Evolutionary conservation across 2,797 vertebrate genomes (phyloP), one percentile per base, ranked within the genome.

Genomic region (Hozukius guyotensis): DNA sequence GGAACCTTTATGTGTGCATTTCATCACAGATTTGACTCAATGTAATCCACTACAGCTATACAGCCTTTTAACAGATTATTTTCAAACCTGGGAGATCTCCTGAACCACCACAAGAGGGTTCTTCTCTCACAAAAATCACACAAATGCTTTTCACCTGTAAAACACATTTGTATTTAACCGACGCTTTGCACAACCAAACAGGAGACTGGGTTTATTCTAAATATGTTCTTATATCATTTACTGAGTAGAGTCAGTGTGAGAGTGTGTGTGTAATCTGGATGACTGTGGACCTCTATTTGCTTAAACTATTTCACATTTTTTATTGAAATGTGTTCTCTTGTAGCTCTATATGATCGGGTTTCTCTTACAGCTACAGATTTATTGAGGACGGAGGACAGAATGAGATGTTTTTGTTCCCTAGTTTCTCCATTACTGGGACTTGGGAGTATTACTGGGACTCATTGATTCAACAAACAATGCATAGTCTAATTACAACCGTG

Each of bases 391-490:
- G 27, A 70, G 18, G 25, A 75, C 71, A 72, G 67, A 59, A 52
- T 59, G 59, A 76, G 12, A 56, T 18, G 61, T 77, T 78, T 31
- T 31, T 72, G 59, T 38, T 77, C 53, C 57, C 4, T 62, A 25
- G 29, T 61, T 68, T 72, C 36, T 70, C 59, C 78, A 79, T 88
- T 62, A 69, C 31, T 78, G 72, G 70, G 83, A 81, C 71, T 75
- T 78, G 72, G 70, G 83, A 81, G 38, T 42, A 42, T 42, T 42
- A 42, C 38, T 78, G 72, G 70, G 83, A 81, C 64, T 75, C 77
- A 60, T 20, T 86, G 81, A 89, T 69, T 69, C 69, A 68, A 65
- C 79, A 69, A 85, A 92, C 90, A 84, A 88, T 78, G 69, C 85
- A 66, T 73, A 18, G 81, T 85, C 82, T 91, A 88, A 90, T 90